Base-by-base conservation (phyloP, 1,140 invertebrate species). In the Eurosta solidaginis region DNA sequence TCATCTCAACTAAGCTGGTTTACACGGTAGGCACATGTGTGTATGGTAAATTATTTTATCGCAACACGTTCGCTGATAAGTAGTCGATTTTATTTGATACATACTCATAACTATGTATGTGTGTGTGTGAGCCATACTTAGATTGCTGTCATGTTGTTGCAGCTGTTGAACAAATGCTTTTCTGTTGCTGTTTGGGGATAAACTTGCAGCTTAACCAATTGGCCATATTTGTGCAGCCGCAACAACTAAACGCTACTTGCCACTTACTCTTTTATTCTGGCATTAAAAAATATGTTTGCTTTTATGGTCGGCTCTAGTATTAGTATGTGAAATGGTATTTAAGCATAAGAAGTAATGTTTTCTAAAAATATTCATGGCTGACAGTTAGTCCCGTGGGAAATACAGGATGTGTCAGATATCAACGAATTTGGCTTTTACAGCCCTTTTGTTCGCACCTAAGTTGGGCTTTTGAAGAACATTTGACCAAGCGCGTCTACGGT, bases 1-100 rank as follows among this genome's bases (percentile, higher is more conserved):
- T 68, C 29, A 68, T 33, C 59, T 68, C 6, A 54, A 10, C 22
- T 6, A 59, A 68, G 36, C 17, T 17, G n/a, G n/a, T n/a, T 20
- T 29, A 14, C n/a, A 40, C 25, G 2, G 40, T 17, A 2, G 27
- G 5, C 29, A 17, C 33, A 29, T 27, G 1, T 36, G 33, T 59
- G 14, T 42, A 68, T 68, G n/a, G 33, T 40, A n/a, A 68, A 68
- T 68, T 68, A 68, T 68, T 68, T 68, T 68, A 75, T 45, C 73
- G 44, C 42, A 45, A 22, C 73, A 49, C 42, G 73, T 45, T 75
- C 73, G 73, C 44, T 68, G 27, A 42, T 68, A 3, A 3, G 1
- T 17, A n/a, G 3, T 20, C n/a, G n/a, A n/a, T n/a, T n/a, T n/a
- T n/a, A n/a, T n/a, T n/a, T n/a, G n/a, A 33, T 2, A 12, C n/a